These are phyloP conservation scores for Epirrhoe tristata DNA, from an alignment of 2,888 invertebrate genomes.

Conservation along the genomic window DNA sequence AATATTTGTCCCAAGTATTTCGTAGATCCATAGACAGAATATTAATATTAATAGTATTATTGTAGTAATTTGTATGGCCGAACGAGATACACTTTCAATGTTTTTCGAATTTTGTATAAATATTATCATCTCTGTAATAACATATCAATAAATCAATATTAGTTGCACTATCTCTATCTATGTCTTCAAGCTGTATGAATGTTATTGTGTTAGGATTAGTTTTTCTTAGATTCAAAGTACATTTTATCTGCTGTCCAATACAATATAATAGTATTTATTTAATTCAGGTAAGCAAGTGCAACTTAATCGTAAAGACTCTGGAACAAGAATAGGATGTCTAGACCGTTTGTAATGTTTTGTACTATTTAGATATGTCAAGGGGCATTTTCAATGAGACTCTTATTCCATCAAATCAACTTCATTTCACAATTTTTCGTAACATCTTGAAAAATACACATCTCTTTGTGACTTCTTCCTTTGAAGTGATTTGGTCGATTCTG, in stretches of 20 bases:
- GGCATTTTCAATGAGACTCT: constrained; percentile 15
- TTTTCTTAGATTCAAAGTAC: constrained; percentile 30
- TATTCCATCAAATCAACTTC: constrained; percentile 8
- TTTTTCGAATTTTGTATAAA: constrained; percentile 33
- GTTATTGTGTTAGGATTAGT: constrained; percentile 17
- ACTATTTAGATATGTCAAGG: constrained; percentile 12
- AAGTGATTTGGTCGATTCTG: constrained; percentile 13
- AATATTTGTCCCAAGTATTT: constrained; percentile 66
- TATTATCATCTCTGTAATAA: constrained; percentile 36
- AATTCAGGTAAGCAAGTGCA: constrained; percentile 36
- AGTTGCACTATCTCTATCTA: constrained; percentile 37
- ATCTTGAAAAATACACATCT: neutral
- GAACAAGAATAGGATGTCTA: constrained; percentile 33
- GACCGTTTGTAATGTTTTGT: constrained; percentile 31
- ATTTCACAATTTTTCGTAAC: neutral
- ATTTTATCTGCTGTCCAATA: constrained; percentile 41
- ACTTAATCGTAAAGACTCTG: constrained; percentile 38
- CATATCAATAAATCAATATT: constrained; percentile 44
- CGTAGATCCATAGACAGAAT: constrained; percentile 65
- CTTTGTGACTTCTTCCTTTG: neutral
- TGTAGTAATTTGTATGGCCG: constrained; percentile 62
- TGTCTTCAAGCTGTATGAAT: constrained; percentile 27
- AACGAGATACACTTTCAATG: constrained; percentile 48
- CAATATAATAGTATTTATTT: constrained; percentile 39
- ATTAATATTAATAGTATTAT: constrained; percentile 59